Evolutionary conservation across 2,888 invertebrate species (phyloP).

Genomic region (Orthosia incerta): DNA sequence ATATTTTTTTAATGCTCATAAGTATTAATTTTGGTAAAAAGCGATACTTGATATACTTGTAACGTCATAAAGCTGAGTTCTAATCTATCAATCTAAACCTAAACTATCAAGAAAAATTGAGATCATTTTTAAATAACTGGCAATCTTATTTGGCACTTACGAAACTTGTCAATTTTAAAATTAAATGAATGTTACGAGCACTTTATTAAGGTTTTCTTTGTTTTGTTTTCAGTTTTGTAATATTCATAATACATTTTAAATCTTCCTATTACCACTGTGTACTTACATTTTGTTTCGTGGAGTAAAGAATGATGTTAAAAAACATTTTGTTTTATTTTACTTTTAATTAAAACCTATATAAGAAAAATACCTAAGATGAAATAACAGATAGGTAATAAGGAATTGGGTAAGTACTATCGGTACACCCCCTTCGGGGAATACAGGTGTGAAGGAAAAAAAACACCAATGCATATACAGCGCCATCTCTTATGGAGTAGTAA

Average conservation of each 20-base stretch:
- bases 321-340: constrained; percentile 64
- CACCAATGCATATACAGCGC: neutral
- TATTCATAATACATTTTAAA: constrained; percentile 36
- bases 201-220: constrained; percentile 15
- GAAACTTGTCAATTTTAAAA: constrained; percentile 20
- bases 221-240: constrained; percentile 38
- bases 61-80: too few relatives aligned
- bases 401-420: too few relatives aligned
- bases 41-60: neutral
- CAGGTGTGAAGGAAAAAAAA: neutral
- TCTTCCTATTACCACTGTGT: constrained; percentile 68
- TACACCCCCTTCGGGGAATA: too few relatives aligned
- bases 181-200: constrained; percentile 25
- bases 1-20: neutral
- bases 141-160: constrained; percentile 14
- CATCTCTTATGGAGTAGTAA: constrained; percentile 47
- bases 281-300: constrained; percentile 78
- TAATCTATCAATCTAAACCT: too few relatives aligned
- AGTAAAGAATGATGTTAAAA: constrained; percentile 81
- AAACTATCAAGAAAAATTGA: neutral
- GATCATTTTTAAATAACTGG: neutral
- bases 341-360: too few relatives aligned
- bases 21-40: neutral
- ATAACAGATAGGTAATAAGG: too few relatives aligned
- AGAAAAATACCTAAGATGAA: too few relatives aligned